Evolutionary conservation across 2,113 vertebrate genomes (phyloP).

Genomic region (Cebidichthys violaceus): DNA sequence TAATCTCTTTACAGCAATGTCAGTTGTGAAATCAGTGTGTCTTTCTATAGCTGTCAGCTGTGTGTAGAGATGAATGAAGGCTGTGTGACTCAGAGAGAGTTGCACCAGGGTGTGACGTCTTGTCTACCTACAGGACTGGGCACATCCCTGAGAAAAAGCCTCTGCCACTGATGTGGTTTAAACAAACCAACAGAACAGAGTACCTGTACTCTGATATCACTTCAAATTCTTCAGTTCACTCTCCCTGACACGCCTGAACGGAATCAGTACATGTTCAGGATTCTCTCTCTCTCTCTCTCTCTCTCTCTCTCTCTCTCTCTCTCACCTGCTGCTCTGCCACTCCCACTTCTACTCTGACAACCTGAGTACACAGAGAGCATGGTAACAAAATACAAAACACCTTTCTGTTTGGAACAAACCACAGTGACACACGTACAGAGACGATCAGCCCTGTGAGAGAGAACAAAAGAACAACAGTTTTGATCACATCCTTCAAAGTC

Average conservation of each 20-base stretch:
- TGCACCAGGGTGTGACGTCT: constrained; percentile 37
- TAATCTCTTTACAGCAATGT: neutral
- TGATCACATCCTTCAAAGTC: neutral
- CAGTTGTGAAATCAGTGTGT: neutral
- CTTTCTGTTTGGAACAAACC: neutral
- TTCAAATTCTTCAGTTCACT: neutral
- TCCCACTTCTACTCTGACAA: neutral
- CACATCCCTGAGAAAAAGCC: neutral
- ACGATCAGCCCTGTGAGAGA: neutral
- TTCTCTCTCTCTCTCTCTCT: neutral
- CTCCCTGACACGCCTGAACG: neutral
- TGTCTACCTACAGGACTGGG: neutral
- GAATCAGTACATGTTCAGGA: neutral
- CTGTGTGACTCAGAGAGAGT: constrained; percentile 17
- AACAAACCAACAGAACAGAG: neutral
- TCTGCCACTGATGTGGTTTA: neutral
- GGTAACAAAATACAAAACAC: neutral
- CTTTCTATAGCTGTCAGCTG: neutral
- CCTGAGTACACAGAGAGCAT: constrained; percentile 1
- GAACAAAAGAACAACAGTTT: neutral
- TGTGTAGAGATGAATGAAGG: constrained; percentile 20
- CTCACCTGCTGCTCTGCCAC: constrained; percentile 7
- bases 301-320: neutral
- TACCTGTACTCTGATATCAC: neutral
- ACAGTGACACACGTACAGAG: neutral